Evolutionary conservation across 2,113 vertebrate genomes (phyloP).

Genomic region (Perca fluviatilis): DNA sequence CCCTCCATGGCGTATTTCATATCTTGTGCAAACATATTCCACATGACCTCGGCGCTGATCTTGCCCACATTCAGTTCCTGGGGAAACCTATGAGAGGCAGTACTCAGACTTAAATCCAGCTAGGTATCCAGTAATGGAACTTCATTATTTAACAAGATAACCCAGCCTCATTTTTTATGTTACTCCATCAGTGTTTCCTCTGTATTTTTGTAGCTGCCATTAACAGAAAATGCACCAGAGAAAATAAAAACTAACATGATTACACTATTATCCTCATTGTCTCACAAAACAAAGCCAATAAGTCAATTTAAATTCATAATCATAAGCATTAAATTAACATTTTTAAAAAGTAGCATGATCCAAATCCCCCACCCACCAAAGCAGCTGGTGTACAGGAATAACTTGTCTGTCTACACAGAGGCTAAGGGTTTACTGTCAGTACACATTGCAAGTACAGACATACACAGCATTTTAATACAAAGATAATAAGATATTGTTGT

Average conservation of each 20-base stretch:
- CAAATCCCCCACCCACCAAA: background rate
- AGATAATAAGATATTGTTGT: background rate
- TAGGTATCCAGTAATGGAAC: constrained; percentile 6
- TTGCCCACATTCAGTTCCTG: constrained; percentile 97
- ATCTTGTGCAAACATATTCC: constrained; percentile 98
- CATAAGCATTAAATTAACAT: background rate
- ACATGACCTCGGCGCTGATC: constrained; percentile 99
- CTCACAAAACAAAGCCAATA: constrained; percentile 9
- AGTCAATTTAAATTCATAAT: constrained; percentile 1
- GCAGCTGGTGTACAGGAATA: background rate
- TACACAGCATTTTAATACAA: background rate
- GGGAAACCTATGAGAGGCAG: constrained; percentile 86
- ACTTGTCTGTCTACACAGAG: constrained; percentile 2
- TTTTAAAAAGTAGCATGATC: background rate
- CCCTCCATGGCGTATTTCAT: constrained; percentile 99
- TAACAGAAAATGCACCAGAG: constrained; percentile 10
- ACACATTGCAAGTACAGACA: background rate
- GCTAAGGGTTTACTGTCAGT: background rate
- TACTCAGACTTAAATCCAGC: constrained; percentile 18
- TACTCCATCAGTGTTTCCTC: constrained; percentile 35
- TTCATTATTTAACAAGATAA: constrained; percentile 51
- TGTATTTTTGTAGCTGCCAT: constrained; percentile 24
- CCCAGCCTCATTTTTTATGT: constrained; percentile 26
- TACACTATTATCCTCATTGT: constrained; percentile 15
- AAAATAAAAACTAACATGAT: no score